Evolutionary conservation across 1,140 invertebrate species (phyloP), one percentile per base, ranked within the genome.

Genomic region (Conus betulinus): DNA sequence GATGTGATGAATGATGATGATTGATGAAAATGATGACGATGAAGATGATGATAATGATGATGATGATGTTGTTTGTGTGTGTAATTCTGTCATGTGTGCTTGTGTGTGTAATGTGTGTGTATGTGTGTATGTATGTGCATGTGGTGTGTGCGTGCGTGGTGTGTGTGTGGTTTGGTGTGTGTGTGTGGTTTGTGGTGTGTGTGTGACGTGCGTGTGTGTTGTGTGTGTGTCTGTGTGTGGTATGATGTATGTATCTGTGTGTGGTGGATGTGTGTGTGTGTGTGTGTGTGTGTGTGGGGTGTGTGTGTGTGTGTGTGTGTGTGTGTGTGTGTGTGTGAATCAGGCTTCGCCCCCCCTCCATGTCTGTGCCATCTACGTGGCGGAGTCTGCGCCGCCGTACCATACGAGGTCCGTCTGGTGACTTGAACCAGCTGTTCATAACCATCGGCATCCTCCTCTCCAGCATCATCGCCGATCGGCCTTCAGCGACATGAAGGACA

Each of bases 321-420:
- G 0, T 60, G 4, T 17, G 51, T 79, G 8, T 52, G 4, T 84
- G 20, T 17, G 27, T 67, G 86, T 82, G 52, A 91, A 92, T 52
- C 91, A 96, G 96, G 96, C 71, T 94, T 97, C 83, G 96, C 96
- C n/a, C n/a, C n/a, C n/a, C 96, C 11, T 97, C 96, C 15, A 97
- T 96, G 96, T 95, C 95, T 23, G 96, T 97, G 6, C 96, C 0
- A 95, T 97, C 89, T 97, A 97, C 92, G 96, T 97, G 17, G 96
- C 96, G 13, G 96, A 97, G 93, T 94, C 95, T 7, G 94, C 96
- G 0, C 96, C 96, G 3, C 89, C 95, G 7, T 91, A n/a, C 95
- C 84, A 95, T 96, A 79, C 94, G 96, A 13, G 96, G 96, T 17
- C n/a, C 93, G 94, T 25, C 91, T 97, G 15, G 96, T 97, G 7